phyloP scores from a whole-genome alignment of 2,797 vertebrate species.

The Mycteria americana region DNA sequence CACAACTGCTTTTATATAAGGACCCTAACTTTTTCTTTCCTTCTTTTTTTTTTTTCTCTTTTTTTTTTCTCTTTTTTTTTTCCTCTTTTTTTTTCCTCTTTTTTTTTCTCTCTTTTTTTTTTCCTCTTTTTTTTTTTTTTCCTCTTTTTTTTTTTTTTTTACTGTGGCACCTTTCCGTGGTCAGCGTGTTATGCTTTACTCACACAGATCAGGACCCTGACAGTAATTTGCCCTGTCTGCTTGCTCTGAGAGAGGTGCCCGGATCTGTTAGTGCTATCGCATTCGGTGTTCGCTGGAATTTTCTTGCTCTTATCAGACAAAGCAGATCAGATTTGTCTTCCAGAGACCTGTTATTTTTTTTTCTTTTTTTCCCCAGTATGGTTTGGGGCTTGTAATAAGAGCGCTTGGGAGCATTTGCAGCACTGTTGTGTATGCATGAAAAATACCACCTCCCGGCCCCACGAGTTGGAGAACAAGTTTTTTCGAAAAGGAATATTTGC shows the following conservation, averaged over 20 bases:
- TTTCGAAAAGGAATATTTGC: conserved; percentile 56
- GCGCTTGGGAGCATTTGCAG: background rate
- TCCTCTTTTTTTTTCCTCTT: too few relatives aligned
- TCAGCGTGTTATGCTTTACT: background rate
- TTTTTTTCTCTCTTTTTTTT: too few relatives aligned
- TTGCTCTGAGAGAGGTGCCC: background rate
- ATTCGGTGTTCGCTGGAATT: background rate
- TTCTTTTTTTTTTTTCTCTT: background rate
- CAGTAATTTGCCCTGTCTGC: background rate
- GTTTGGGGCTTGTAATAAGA: conserved; percentile 30
- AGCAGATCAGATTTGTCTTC: background rate
- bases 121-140: background rate
- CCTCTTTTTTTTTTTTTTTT: background rate
- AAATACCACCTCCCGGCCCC: conserved; percentile 52
- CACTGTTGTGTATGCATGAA: conserved; percentile 52
- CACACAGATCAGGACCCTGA: background rate
- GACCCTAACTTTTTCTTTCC: background rate
- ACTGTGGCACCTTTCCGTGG: background rate
- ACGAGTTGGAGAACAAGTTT: conserved; percentile 51
- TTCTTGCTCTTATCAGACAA: background rate
- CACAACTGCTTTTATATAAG: background rate
- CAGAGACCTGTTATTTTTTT: background rate
- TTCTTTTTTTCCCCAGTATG: background rate
- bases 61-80: too few relatives aligned
- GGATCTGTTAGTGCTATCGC: background rate